Evolutionary conservation across 2,113 vertebrate species (phyloP), one percentile per base, ranked within the genome.

Genomic region (Ginglymostoma cirratum): DNA sequence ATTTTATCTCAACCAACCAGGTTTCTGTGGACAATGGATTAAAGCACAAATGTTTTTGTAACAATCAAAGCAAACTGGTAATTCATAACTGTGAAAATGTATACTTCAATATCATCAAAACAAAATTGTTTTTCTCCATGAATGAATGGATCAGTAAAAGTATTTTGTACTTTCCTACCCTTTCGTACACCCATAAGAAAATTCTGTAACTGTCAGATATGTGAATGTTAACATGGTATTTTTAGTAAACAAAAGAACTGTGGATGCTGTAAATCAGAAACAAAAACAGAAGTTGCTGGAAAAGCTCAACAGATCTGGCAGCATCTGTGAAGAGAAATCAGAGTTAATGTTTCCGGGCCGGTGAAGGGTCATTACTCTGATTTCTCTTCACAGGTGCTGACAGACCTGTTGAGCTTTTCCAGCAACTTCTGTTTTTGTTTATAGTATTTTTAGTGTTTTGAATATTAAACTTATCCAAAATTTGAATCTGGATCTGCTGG

Each of bases 1-100:
- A 61, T 61, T 90, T 61, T 94, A 94, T 94, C 93, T 72, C 93
- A 70, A 24, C 23, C 72, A 95, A 69, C 94, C 94, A 95, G 65
- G 38, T 30, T 69, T 72, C 34, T 72, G 69, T 72, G 94, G 48
- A 72, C 27, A 48, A 72, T 95, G 69, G 42, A 34, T 72, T 52
- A 72, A 95, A 95, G 69, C 94, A 95, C 67, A 67, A 69, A 42
- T 38, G 45, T 45, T 69, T 45, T 70, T 70, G 38, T 72, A 95
- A 70, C 24, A 52, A 19, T 95, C 42, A 52, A 42, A 27, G 45
- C 69, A 95, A 72, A 52, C 94, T 72, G 38, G 10, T 76, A 48
- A 72, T 34, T 95, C 94, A 95, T 69, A 48, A 76, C 94, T 95
- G 69, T 95, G 94, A 95, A 95, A 72, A 17, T 48, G 27, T 72